phyloP scores from a whole-genome alignment of 2,888 invertebrate genomes.

The Dynastes maya region DNA sequence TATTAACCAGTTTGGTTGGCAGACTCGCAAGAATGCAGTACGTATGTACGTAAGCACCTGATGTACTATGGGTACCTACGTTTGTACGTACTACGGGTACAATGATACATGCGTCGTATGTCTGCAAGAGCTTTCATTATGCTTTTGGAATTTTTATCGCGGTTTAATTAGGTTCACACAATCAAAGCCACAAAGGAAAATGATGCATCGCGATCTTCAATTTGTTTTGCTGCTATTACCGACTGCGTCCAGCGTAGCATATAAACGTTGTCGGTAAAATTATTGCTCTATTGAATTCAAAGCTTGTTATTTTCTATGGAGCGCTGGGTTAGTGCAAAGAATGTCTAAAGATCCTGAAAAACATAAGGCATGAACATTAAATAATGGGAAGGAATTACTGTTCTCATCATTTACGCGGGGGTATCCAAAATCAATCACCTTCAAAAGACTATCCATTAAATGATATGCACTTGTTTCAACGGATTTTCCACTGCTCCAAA shows the following conservation, averaged over 20 bases:
- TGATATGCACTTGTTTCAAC: no score
- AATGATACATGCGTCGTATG: slow-evolving; percentile 1
- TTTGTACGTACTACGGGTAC: neutral
- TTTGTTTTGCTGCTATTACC: slow-evolving; percentile 20
- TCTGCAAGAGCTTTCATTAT: slow-evolving; percentile 45
- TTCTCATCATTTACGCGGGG: no score
- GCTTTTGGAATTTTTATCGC: slow-evolving; percentile 42
- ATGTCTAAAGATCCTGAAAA: no score
- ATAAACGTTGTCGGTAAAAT: slow-evolving; percentile 5
- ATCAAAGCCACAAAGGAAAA: slow-evolving; percentile 29
- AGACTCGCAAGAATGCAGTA: slow-evolving; percentile 47
- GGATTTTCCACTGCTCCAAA: no score
- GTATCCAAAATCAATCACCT: no score
- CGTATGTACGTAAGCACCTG: neutral
- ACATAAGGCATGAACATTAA: no score
- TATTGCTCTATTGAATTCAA: slow-evolving; percentile 15
- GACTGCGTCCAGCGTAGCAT: neutral
- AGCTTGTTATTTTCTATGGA: no score
- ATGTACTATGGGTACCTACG: slow-evolving; percentile 7
- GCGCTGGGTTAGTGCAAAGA: no score
- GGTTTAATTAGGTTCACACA: slow-evolving; percentile 37
- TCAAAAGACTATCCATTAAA: no score
- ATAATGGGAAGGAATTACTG: no score
- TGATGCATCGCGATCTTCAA: slow-evolving; percentile 21
- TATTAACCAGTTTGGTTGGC: slow-evolving; percentile 49